Base-by-base conservation (phyloP, 2,113 vertebrate species). In the Diadophis punctatus region DNA sequence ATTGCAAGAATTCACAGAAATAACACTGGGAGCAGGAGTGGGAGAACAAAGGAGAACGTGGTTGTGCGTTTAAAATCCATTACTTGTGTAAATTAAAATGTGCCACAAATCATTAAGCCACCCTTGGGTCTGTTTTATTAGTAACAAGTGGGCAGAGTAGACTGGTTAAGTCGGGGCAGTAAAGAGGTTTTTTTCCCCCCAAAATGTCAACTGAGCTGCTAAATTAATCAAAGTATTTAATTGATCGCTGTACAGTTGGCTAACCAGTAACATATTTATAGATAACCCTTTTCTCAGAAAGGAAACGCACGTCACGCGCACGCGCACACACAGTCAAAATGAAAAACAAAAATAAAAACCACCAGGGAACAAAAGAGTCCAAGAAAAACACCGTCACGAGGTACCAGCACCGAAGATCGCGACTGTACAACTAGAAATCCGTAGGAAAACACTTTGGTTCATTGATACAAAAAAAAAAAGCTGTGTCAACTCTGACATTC, bases 391-490 rank as follows among this genome's bases (percentile, higher is more conserved):
- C 97, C 91, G 95, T 96, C 96, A 98, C 97, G 97, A 96, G 60
- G 94, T 96, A 97, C 97, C 93, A 95, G 92, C 85, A 93, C 90
- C 96, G 84, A 97, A 94, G 97, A 97, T 96, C 98, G 96, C 97
- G 97, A 95, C 97, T 97, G 92, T 97, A 98, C 96, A 97, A 74
- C 84, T 95, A 93, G 27, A 94, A 91, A 95, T 56, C 86, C 90
- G 56, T 95, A 92, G 97, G 96, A 94, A 96, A 98, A 97, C 97
- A 97, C 98, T 98, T 98, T 98, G 98, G 98, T 98, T 98, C 95
- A 90, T 97, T 96, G 52, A 95, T 98, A 97, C 95, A 97, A 97
- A 96, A 93, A 92, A 46, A 46, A 46, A 46, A 58, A 58, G 39
- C 18, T 22, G 53, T 60, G 60, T 63, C 89, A 18, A 84, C 90